Conservation (phyloP, 2,113 vertebrate genomes). For the Sturnira hondurensis region DNA sequence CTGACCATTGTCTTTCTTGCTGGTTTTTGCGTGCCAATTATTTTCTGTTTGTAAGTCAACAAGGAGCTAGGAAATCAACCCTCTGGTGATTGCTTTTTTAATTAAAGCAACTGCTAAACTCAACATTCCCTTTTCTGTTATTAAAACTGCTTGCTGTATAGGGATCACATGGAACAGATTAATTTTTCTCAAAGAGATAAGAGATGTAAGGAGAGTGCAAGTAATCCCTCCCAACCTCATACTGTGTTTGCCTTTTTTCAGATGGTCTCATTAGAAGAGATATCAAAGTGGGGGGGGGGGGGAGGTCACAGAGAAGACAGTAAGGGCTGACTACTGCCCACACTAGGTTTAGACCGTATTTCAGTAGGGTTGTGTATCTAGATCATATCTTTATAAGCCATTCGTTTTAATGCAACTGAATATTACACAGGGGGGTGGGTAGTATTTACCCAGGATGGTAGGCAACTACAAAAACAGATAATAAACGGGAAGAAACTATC, state of each 20-base stretch:
- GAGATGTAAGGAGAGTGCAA: neutral
- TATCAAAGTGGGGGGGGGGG: neutral
- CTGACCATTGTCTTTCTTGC: neutral
- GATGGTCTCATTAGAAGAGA: conserved; percentile 8
- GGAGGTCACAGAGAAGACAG: neutral
- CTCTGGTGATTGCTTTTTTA: conserved; percentile 45
- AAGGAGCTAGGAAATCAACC: neutral
- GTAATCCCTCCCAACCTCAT: neutral
- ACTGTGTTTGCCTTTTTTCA: neutral
- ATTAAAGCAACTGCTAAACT: conserved; percentile 65
- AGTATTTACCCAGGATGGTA: neutral
- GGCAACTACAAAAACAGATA: neutral
- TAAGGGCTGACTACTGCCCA: neutral
- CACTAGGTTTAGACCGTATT: neutral
- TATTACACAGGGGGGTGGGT: neutral
- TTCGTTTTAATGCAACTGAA: neutral
- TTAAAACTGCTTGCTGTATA: conserved; percentile 47
- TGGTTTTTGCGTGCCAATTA: conserved; percentile 47
- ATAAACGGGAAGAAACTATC: neutral
- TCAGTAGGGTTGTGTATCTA: neutral
- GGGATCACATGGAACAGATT: conserved; percentile 13
- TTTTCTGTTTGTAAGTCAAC: conserved; percentile 54
- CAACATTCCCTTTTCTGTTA: conserved; percentile 30
- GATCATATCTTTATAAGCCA: neutral
- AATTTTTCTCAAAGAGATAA: conserved; percentile 47